Evolutionary conservation across 2,888 invertebrate genomes (phyloP), one percentile per base, ranked within the genome.

Genomic region (Nemapogon koenigi): DNA sequence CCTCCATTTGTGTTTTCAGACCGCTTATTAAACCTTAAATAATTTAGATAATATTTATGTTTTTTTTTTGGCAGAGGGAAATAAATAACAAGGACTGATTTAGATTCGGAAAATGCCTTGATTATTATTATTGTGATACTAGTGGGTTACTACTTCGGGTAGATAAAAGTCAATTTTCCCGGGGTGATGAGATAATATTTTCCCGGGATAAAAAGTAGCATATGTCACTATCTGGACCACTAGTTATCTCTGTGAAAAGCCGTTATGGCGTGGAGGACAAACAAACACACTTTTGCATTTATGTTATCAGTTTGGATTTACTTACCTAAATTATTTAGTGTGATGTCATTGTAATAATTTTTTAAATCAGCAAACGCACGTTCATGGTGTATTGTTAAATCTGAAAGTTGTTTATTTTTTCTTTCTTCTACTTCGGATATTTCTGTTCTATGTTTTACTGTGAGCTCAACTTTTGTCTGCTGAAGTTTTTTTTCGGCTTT

Each of bases 291-390:
- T n/a, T n/a, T n/a, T n/a, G n/a, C n/a, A n/a, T n/a, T n/a, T n/a
- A n/a, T n/a, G n/a, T n/a, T n/a, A n/a, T n/a, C n/a, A n/a, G n/a
- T n/a, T n/a, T n/a, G n/a, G n/a, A n/a, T n/a, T n/a, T n/a, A 40
- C 55, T 51, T 45, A 70, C 94, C 91, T 46, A 97, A 79, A 68
- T 97, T 97, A 62, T 96, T 96, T 10, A 94, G 75, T 0, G 94
- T 94, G 37, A 97, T 95, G 52, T 96, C 94, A 54, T 95, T 95
- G 57, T 96, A 97, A 69, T 96, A 97, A 63, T 90, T 91, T 62
- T 95, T 96, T 72, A 97, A 88, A 60, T 96, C 93, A 29, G 86
- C 83, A 59, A 94, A 93, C 0, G 92, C 89, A 49, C 85, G 85
- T 45, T 94, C 93, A 55, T 97, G 95, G 52, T 89, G 86, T 22